phyloP scores from a whole-genome alignment of 1,140 invertebrate genomes.

The Dendrolimus kikuchii region DNA sequence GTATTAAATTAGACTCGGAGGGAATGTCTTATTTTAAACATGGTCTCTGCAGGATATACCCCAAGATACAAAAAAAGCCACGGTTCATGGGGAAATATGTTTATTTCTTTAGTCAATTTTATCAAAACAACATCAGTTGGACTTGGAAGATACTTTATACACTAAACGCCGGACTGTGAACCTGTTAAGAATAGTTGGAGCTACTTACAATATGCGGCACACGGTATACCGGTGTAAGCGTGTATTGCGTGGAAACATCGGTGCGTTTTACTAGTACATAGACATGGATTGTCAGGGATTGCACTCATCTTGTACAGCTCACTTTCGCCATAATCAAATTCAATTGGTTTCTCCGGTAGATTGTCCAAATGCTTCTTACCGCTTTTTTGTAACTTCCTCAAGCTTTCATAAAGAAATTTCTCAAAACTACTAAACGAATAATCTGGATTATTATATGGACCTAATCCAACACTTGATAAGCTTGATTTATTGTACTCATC shows the following conservation, averaged over 20 bases:
- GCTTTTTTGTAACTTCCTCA: slow-evolving; percentile 83
- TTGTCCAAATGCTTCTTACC: slow-evolving; percentile 76
- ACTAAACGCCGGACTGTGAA: no score
- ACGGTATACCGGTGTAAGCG: slow-evolving; percentile 91
- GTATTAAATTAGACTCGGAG: no score
- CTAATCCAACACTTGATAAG: slow-evolving; percentile 77
- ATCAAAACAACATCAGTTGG: no score
- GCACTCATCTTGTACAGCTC: slow-evolving; percentile 65
- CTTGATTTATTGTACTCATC: slow-evolving; percentile 88
- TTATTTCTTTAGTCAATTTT: no score
- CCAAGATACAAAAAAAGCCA: no score
- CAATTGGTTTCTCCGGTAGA: slow-evolving; percentile 71
- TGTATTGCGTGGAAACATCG: slow-evolving; percentile 91
- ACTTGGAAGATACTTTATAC: no score
- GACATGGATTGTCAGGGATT: slow-evolving; percentile 74
- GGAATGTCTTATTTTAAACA: no score
- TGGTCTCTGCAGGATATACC: no score
- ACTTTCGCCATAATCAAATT: slow-evolving; percentile 67
- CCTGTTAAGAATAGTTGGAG: neutral
- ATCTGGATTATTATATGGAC: slow-evolving; percentile 80
- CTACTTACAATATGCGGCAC: slow-evolving; percentile 85
- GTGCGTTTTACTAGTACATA: slow-evolving; percentile 89
- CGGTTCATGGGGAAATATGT: no score
- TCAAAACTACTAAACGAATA: slow-evolving; percentile 91
- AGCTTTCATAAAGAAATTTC: slow-evolving; percentile 91